A percentile compares a stretch with the other conserved stretches of the same genome.
Evolutionary conservation across 2,113 vertebrate genomes (phyloP).

Genomic region (Lasiurus cinereus): DNA sequence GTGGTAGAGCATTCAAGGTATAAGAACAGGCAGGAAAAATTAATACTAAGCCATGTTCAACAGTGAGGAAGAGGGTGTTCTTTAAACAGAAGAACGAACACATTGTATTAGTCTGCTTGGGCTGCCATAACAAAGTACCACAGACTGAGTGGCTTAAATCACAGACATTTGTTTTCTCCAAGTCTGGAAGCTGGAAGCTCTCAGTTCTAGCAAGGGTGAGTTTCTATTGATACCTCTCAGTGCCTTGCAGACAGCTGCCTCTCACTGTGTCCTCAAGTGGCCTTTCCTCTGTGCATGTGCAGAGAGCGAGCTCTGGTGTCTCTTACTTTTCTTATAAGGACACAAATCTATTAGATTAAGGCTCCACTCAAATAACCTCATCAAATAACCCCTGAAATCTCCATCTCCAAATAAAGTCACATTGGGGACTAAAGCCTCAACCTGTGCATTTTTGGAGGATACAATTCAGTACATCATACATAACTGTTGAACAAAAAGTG

Average conservation of each 20-base stretch:
- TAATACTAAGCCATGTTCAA: neutral
- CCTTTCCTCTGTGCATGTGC: neutral
- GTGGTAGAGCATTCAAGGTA: neutral
- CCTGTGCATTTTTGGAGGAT: neutral
- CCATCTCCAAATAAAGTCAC: neutral
- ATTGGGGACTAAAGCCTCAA: neutral
- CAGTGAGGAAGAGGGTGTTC: neutral
- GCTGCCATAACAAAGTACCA: neutral
- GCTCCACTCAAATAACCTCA: neutral
- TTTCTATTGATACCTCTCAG: neutral
- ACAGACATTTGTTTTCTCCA: neutral
- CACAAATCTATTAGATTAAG: neutral
- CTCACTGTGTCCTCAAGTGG: neutral
- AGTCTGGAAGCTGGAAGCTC: neutral
- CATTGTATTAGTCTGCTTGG: neutral
- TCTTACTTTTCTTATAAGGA: neutral
- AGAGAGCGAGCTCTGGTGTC: neutral
- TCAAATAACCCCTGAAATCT: no score
- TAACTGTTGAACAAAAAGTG: neutral
- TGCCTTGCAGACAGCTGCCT: neutral
- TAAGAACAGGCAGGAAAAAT: neutral
- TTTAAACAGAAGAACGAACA: neutral
- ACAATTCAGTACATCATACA: neutral
- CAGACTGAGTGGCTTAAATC: neutral
- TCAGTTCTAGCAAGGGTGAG: neutral